A percentile compares a stretch with the other conserved stretches of the same genome.
Evolutionary conservation across 2,113 vertebrate species (phyloP).

Genomic region (Seriola dumerili): DNA sequence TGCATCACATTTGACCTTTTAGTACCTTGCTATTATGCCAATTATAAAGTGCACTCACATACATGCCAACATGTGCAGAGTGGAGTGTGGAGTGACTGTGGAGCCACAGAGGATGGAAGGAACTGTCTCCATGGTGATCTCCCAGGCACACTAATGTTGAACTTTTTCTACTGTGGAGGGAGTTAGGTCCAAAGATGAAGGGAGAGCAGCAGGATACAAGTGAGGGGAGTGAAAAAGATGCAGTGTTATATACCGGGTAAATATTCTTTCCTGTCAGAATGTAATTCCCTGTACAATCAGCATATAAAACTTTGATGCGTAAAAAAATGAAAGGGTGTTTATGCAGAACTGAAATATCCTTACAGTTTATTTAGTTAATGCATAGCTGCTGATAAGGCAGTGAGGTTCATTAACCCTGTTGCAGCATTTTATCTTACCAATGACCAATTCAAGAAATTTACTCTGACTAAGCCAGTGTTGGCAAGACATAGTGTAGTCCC

Average conservation of each 20-base stretch:
- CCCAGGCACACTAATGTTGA: slow-evolving; percentile 70
- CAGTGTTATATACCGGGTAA: slow-evolving; percentile 28
- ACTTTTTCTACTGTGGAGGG: slow-evolving; percentile 68
- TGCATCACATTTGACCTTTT: background rate
- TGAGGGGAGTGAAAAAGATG: background rate
- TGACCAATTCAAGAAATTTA: background rate
- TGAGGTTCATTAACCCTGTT: slow-evolving; percentile 53
- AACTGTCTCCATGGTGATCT: slow-evolving; percentile 75
- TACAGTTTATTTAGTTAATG: background rate
- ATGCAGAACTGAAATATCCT: background rate
- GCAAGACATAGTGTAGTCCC: background rate
- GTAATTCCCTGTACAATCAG: slow-evolving; percentile 38
- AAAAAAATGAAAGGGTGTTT: slow-evolving; percentile 4
- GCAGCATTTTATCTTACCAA: background rate
- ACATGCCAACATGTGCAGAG: slow-evolving; percentile 11
- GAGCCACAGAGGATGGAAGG: slow-evolving; percentile 59
- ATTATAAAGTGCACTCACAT: background rate
- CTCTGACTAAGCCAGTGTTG: background rate
- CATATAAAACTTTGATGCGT: slow-evolving; percentile 26
- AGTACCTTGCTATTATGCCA: background rate
- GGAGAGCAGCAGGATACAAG: slow-evolving; percentile 25
- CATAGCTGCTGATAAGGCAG: background rate
- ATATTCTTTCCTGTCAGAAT: slow-evolving; percentile 55
- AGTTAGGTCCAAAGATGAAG: slow-evolving; percentile 57
- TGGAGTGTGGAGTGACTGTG: background rate